Conservation (phyloP, 2,797 vertebrate species). For the Dicrostonyx torquatus region DNA sequence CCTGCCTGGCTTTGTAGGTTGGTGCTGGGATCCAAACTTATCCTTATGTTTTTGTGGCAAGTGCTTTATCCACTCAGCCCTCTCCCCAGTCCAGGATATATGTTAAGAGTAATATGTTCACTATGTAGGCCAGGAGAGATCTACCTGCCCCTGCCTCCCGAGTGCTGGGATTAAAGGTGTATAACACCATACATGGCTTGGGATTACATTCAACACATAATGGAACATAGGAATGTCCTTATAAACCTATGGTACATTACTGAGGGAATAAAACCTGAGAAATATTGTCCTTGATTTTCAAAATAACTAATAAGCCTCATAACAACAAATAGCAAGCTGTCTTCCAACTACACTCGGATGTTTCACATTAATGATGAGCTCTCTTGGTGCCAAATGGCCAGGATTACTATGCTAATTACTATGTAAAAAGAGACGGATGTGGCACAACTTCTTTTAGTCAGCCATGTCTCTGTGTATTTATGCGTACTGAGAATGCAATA, state of each 20-base stretch:
- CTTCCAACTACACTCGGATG: neutral
- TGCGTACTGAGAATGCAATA: neutral
- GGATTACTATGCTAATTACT: neutral
- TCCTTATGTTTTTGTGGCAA: neutral
- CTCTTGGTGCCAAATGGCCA: neutral
- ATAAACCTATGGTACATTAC: neutral
- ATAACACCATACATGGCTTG: neutral
- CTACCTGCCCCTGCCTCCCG: neutral
- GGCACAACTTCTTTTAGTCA: neutral
- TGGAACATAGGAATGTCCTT: neutral
- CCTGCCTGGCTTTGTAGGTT: too few relatives aligned
- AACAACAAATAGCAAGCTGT: neutral
- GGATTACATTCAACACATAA: neutral
- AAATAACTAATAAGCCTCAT: constrained; percentile 23
- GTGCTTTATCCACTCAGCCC: neutral
- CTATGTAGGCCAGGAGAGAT: neutral
- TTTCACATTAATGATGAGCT: constrained; percentile 16
- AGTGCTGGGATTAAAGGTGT: neutral
- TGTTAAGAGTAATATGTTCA: constrained; percentile 18
- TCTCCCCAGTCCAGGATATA: neutral
- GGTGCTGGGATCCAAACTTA: neutral
- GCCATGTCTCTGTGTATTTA: neutral
- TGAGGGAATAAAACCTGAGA: constrained; percentile 12
- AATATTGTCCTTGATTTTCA: neutral
- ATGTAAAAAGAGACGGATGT: constrained; percentile 17